phyloP scores from a whole-genome alignment of 2,888 invertebrate genomes.

The Julus scandinavius region DNA sequence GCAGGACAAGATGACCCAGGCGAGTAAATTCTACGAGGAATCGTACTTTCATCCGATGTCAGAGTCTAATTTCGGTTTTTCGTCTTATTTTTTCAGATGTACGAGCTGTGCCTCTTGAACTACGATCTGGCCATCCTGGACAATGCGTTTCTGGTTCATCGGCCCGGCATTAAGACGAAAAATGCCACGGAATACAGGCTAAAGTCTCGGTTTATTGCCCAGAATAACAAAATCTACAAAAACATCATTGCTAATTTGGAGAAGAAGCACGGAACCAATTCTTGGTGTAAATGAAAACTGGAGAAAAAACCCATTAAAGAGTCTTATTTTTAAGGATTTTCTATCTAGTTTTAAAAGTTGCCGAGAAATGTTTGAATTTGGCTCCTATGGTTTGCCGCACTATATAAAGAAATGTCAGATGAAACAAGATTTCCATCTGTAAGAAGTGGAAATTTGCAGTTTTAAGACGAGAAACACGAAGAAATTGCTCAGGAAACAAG shows the following conservation, averaged over 20 bases:
- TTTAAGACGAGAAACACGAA: too few species aligned
- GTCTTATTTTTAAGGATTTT: neutral
- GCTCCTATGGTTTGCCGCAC: neutral
- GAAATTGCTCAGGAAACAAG: too few species aligned
- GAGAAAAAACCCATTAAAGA: neutral
- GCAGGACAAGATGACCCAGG: constrained; percentile 61
- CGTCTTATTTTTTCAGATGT: constrained; percentile 71
- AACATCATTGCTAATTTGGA: constrained; percentile 52
- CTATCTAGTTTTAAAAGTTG: neutral
- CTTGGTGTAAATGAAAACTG: constrained; percentile 52
- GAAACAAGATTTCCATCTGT: too few species aligned
- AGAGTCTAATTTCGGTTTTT: neutral
- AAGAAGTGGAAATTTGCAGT: too few species aligned
- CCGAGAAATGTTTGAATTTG: neutral
- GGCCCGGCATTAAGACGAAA: constrained; percentile 71
- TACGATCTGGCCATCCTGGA: constrained; percentile 79
- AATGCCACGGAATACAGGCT: constrained; percentile 48
- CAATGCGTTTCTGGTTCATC: constrained; percentile 79
- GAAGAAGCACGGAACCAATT: constrained; percentile 54
- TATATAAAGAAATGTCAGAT: neutral
- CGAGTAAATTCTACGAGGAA: constrained; percentile 49
- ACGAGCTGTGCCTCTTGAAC: constrained; percentile 79
- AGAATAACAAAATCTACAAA: constrained; percentile 56
- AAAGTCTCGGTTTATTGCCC: constrained; percentile 30
- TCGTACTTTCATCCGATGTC: neutral